Evolutionary conservation across 2,888 invertebrate species (phyloP).

Genomic region (Aporophyla lueneburgensis): DNA sequence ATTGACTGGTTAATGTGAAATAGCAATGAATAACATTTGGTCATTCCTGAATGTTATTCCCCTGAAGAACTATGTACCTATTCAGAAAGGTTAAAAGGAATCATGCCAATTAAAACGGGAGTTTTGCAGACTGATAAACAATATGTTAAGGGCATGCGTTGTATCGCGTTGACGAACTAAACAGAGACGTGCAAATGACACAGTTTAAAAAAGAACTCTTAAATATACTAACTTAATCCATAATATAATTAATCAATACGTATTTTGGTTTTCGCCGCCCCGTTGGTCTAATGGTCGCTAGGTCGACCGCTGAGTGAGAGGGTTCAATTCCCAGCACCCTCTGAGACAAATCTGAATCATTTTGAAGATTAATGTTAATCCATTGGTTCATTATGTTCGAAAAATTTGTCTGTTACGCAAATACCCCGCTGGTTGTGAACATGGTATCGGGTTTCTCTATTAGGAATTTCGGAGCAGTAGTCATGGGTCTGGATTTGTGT

Average conservation of each 20-base stretch:
- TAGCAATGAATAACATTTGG: neutral
- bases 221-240: neutral
- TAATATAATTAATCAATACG: neutral
- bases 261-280: neutral
- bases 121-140: neutral
- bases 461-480: neutral
- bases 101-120: conserved; percentile 27
- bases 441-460: neutral
- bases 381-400: no score
- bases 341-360: no score
- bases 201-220: no score
- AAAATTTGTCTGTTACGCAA: no score
- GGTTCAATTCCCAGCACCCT: neutral
- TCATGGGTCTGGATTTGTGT: neutral
- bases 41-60: conserved; percentile 9
- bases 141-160: neutral
- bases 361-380: no score
- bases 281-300: neutral
- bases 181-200: neutral
- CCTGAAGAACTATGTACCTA: neutral
- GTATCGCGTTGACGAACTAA: no score
- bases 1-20: neutral
- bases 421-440: neutral
- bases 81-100: neutral
- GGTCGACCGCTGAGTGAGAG: neutral